Percentiles rank a stretch among this genome's conserved stretches.
phyloP scores from a whole-genome alignment of 2,797 vertebrate species.

The Acomys russatus region DNA sequence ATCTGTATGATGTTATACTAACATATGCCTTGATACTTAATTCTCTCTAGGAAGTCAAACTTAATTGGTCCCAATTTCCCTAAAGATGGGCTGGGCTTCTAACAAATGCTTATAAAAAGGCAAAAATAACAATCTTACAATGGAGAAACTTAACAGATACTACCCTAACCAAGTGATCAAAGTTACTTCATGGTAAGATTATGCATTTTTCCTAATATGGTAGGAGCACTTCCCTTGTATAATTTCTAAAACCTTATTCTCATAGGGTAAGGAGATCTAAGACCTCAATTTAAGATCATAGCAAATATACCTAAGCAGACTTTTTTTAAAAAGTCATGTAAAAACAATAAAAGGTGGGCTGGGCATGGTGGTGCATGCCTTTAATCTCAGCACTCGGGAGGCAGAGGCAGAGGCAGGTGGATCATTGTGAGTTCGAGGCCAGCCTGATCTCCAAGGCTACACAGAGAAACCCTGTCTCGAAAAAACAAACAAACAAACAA shows the following conservation, averaged over 20 bases:
- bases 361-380: too few species aligned
- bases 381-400: too few species aligned
- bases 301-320: neutral
- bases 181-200: neutral
- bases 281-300: neutral
- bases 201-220: too few species aligned
- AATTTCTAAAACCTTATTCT: neutral
- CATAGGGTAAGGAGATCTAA: neutral
- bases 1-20: neutral
- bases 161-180: neutral
- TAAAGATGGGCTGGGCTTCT: neutral
- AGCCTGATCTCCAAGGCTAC: too few species aligned
- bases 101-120: neutral
- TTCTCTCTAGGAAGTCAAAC: neutral
- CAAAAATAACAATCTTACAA: neutral
- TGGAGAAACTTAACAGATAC: neutral
- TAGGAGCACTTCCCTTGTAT: neutral
- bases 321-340: neutral
- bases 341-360: neutral
- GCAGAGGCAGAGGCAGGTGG: too few species aligned
- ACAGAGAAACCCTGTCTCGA: too few species aligned
- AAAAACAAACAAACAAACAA: neutral
- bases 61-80: neutral
- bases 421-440: too few species aligned
- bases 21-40: neutral